These are phyloP conservation scores for Columbina picui DNA, from an alignment of 2,113 vertebrate genomes.

Conservation along the genomic window DNA sequence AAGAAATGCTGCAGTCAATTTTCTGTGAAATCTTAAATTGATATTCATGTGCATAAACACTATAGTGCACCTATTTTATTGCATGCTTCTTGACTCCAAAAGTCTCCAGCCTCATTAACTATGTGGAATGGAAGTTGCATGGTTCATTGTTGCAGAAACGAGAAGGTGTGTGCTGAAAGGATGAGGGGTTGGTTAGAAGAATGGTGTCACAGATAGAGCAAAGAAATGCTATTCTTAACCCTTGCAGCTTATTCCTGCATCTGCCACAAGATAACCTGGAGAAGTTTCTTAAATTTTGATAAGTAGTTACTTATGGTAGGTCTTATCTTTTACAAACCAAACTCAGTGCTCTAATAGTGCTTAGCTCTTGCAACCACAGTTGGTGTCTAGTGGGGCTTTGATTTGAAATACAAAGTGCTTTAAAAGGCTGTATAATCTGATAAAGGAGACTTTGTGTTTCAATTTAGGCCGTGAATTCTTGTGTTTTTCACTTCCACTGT, in stretches of 20 bases:
- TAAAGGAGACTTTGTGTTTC: background rate
- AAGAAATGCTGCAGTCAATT: background rate
- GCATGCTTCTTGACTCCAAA: background rate
- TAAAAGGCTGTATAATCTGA: background rate
- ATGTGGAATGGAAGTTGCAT: background rate
- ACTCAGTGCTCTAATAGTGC: background rate
- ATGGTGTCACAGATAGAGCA: background rate
- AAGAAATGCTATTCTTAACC: constrained; percentile 5
- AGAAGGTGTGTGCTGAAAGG: background rate
- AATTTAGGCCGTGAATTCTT: background rate
- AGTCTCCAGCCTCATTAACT: background rate
- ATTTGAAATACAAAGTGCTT: constrained; percentile 3
- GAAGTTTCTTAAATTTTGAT: constrained; percentile 35
- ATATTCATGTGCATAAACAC: background rate
- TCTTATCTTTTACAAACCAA: background rate
- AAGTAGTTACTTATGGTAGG: background rate
- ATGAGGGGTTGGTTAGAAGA: background rate
- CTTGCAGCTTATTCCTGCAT: background rate
- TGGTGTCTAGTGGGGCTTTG: background rate
- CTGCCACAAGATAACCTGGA: background rate
- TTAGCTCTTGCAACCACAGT: background rate
- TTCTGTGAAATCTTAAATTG: background rate
- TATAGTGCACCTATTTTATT: constrained; percentile 16
- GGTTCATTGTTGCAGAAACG: background rate
- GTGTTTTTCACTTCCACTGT: background rate